These are phyloP conservation scores for Patella vulgata DNA, from an alignment of 1,140 invertebrate species.

Conservation along the genomic window DNA sequence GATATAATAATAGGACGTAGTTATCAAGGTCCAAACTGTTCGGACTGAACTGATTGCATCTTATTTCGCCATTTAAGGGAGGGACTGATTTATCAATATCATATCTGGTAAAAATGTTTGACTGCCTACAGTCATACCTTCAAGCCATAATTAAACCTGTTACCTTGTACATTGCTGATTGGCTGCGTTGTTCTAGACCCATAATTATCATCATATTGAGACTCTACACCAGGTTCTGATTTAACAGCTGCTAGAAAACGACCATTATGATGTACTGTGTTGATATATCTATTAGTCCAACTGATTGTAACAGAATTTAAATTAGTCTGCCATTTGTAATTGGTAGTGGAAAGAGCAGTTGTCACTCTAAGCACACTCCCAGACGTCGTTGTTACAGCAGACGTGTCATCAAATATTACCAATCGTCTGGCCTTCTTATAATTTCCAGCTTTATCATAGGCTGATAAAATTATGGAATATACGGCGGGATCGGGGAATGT, in stretches of 20 bases:
- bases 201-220: slow-evolving; percentile 33
- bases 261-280: slow-evolving; percentile 23
- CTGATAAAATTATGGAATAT: slow-evolving; percentile 29
- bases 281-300: slow-evolving; percentile 30
- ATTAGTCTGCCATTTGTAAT: slow-evolving; percentile 18
- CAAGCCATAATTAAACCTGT: too few species aligned
- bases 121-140: too few species aligned
- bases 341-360: slow-evolving; percentile 21
- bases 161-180: slow-evolving; percentile 30
- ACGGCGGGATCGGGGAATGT: slow-evolving; percentile 21
- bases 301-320: slow-evolving; percentile 12
- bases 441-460: slow-evolving; percentile 37
- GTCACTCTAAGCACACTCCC: slow-evolving; percentile 12
- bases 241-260: slow-evolving; percentile 28
- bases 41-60: too few species aligned
- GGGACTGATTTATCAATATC: too few species aligned
- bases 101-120: too few species aligned
- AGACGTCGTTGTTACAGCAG: slow-evolving; percentile 9
- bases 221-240: slow-evolving; percentile 2
- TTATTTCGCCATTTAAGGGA: too few species aligned
- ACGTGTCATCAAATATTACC: slow-evolving; percentile 27
- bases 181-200: slow-evolving; percentile 19
- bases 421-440: slow-evolving; percentile 26
- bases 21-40: too few species aligned
- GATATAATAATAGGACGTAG: too few species aligned